These are phyloP conservation scores for Pleuronectes platessa DNA, from an alignment of 2,113 vertebrate species.

Conservation along the genomic window DNA sequence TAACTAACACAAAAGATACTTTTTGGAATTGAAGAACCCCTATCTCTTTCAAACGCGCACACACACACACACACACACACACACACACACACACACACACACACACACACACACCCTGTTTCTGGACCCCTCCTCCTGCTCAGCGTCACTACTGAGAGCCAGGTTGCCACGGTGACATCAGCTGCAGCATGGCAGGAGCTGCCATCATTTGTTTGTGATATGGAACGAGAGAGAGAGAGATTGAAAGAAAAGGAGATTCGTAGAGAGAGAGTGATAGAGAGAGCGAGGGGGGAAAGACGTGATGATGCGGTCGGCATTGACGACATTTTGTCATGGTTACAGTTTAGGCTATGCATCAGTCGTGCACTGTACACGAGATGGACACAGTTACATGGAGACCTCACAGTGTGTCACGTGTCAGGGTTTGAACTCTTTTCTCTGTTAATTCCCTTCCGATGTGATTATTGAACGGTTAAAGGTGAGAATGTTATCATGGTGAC, in stretches of 20 bases:
- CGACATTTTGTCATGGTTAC: conserved; percentile 48
- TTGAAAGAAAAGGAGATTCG: neutral
- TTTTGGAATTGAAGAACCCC: neutral
- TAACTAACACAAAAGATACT: too few relatives aligned
- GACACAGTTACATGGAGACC: neutral
- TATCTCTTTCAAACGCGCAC: neutral
- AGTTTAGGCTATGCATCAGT: neutral
- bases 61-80: conserved; percentile 1
- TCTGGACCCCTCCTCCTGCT: conserved; percentile 13
- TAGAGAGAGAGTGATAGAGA: neutral
- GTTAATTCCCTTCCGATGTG: too few relatives aligned
- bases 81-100: too few relatives aligned
- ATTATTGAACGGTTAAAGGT: too few relatives aligned
- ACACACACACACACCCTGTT: neutral
- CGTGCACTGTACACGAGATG: neutral
- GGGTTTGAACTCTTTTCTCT: too few relatives aligned
- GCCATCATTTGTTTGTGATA: conserved; percentile 73
- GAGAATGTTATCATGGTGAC: too few relatives aligned
- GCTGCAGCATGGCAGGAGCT: conserved; percentile 67
- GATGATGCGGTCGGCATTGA: conserved; percentile 63
- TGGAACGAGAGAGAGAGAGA: conserved; percentile 10
- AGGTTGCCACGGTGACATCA: conserved; percentile 83
- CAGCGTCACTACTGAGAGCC: conserved; percentile 72
- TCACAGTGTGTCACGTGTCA: neutral
- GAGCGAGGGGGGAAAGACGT: neutral